Percentiles rank a stretch among this genome's conserved stretches.
These are phyloP conservation scores for Brachypteracias leptosomus DNA, from an alignment of 2,113 vertebrate species.

Conservation along the genomic window DNA sequence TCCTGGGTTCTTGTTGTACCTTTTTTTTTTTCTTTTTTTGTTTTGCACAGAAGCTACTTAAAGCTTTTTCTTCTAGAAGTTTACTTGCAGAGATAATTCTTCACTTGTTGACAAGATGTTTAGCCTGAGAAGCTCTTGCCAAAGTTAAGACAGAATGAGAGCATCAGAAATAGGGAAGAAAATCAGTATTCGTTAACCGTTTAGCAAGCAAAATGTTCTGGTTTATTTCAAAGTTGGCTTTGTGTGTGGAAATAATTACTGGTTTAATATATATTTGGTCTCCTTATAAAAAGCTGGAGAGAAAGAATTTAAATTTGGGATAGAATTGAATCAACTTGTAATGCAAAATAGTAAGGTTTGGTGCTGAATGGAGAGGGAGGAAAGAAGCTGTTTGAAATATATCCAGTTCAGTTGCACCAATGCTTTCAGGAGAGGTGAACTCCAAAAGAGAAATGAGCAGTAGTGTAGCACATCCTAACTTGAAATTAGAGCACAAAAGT, in stretches of 20 bases:
- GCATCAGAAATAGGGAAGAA: slow-evolving; percentile 7
- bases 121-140: slow-evolving; percentile 9
- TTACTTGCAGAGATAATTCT: neutral
- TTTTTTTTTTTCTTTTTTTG: neutral
- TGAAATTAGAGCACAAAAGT: neutral
- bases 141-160: slow-evolving; percentile 64
- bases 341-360: neutral
- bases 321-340: neutral
- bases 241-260: neutral
- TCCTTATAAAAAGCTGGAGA: neutral
- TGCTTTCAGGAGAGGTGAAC: neutral
- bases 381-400: neutral
- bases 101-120: neutral
- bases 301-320: neutral
- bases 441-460: neutral
- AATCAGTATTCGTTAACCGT: slow-evolving; percentile 7
- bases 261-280: neutral
- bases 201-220: neutral
- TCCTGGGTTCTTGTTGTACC: neutral
- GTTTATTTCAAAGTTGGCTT: neutral
- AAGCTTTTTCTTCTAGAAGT: neutral
- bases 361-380: neutral
- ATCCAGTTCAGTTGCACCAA: neutral
- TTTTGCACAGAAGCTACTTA: neutral
- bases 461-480: neutral